phyloP scores from a whole-genome alignment of 2,797 vertebrate genomes.

The Anguilla megastoma region DNA sequence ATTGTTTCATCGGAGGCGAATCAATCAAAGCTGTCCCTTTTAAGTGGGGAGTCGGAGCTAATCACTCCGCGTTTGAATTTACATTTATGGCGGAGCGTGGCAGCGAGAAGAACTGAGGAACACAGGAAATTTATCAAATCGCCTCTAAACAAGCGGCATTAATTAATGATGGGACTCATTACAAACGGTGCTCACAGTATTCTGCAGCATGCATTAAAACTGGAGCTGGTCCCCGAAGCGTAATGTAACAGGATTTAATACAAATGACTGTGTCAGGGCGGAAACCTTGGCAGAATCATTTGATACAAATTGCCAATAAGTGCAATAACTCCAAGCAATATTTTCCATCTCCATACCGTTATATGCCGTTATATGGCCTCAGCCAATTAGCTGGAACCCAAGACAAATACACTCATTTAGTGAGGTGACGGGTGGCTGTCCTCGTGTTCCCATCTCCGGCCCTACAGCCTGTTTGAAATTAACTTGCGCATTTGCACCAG shows the following conservation, averaged over 20 bases:
- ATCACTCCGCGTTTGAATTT: conserved; percentile 65
- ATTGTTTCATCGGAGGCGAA: conserved; percentile 69
- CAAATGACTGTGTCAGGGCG: conserved; percentile 52
- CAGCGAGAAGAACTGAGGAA: conserved; percentile 67
- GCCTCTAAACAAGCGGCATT: conserved; percentile 72
- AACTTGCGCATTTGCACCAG: background rate
- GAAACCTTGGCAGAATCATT: conserved; percentile 62
- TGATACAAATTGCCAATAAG: conserved; percentile 68
- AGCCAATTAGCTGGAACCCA: conserved; percentile 48
- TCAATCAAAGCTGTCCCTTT: conserved; percentile 74
- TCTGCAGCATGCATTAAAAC: conserved; percentile 36
- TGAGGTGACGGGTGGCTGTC: background rate
- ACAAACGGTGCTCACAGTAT: conserved; percentile 62
- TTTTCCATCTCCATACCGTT: conserved; percentile 57
- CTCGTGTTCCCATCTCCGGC: background rate
- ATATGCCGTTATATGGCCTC: conserved; percentile 64
- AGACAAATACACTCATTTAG: background rate
- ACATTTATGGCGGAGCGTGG: conserved; percentile 56
- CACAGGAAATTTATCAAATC: conserved; percentile 73
- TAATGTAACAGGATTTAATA: conserved; percentile 26
- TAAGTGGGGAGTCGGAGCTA: conserved; percentile 66
- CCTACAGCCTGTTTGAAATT: background rate
- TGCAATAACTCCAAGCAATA: conserved; percentile 58
- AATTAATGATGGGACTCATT: conserved; percentile 76
- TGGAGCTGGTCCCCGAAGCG: conserved; percentile 20